Evolutionary conservation across 2,113 vertebrate genomes (phyloP).

Genomic region (Gavialis gangeticus): DNA sequence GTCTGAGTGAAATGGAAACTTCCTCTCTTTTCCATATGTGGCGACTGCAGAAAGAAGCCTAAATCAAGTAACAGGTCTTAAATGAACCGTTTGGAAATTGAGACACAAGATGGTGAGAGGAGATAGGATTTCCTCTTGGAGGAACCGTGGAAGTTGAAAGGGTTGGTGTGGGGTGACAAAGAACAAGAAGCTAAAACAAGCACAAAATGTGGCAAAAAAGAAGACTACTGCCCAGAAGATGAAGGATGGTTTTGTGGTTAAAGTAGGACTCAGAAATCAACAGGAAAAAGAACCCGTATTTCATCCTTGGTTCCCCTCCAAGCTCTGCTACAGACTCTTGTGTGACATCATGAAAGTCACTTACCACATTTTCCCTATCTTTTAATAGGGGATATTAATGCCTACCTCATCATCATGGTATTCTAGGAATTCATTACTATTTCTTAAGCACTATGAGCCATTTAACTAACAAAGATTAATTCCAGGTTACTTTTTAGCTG

Average conservation of each 20-base stretch:
- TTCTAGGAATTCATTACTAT: background rate
- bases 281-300: background rate
- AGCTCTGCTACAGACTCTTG: background rate
- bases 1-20: background rate
- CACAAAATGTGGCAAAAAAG: background rate
- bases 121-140: background rate
- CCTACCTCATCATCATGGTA: background rate
- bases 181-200: background rate
- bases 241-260: fast-evolving
- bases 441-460: conserved; percentile 5
- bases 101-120: background rate
- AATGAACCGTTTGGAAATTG: background rate
- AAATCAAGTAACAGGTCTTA: background rate
- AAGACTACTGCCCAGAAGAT: background rate
- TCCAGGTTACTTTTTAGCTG: background rate
- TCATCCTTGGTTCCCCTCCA: no score
- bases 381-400: fast-evolving
- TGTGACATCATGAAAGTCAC: background rate
- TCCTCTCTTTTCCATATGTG: background rate
- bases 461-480: background rate
- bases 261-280: background rate
- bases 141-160: background rate
- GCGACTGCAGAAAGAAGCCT: background rate
- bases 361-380: background rate
- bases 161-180: background rate